phyloP scores from a whole-genome alignment of 2,113 vertebrate genomes.

The Pelmatolapia mariae region DNA sequence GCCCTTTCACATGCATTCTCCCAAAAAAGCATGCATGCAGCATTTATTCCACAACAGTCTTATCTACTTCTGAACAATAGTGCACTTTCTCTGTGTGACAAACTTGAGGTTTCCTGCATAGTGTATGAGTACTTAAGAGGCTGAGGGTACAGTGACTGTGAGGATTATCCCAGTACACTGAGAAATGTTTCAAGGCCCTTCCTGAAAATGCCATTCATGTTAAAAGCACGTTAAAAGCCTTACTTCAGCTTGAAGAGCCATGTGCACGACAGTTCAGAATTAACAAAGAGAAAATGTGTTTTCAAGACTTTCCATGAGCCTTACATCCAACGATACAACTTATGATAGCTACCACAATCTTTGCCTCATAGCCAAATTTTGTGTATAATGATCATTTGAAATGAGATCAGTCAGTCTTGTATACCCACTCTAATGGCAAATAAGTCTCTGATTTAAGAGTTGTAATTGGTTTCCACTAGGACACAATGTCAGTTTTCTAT shows the following conservation, averaged over 20 bases:
- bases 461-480: constrained; percentile 59
- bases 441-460: constrained; percentile 50
- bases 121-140: neutral
- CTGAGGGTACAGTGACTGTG: neutral
- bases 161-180: neutral
- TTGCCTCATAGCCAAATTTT: constrained; percentile 22
- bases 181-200: constrained; percentile 2
- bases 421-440: constrained; percentile 32
- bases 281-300: neutral
- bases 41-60: neutral
- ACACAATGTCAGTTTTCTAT: constrained; percentile 39
- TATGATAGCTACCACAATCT: neutral
- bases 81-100: neutral
- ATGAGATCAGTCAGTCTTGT: constrained; percentile 42
- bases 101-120: neutral
- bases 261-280: neutral
- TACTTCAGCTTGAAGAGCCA: neutral
- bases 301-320: neutral
- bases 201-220: neutral
- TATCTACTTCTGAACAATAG: neutral
- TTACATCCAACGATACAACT: neutral
- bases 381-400: constrained; percentile 39
- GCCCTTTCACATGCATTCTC: neutral
- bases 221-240: neutral
- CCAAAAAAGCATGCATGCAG: neutral